Evolutionary conservation across 2,113 vertebrate genomes (phyloP).

Genomic region (Apistogramma diplotaenia): DNA sequence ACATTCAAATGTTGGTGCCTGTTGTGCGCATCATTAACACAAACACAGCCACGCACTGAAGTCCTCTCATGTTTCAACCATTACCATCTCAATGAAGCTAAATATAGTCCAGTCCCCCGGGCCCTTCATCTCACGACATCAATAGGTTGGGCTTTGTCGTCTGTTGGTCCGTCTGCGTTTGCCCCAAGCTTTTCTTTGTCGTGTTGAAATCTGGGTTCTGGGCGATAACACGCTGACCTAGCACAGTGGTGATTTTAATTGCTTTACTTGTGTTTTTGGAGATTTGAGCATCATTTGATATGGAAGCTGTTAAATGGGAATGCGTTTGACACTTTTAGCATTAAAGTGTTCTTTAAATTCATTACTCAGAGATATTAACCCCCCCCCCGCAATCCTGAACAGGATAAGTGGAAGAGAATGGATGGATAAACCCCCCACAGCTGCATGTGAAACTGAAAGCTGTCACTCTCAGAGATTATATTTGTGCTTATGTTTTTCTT

Average conservation of each 20-base stretch:
- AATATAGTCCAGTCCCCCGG: slow-evolving; percentile 62
- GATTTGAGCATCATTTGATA: not conserved
- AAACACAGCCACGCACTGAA: slow-evolving; percentile 7
- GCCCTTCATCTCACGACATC: slow-evolving; percentile 71
- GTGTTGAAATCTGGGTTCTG: slow-evolving; percentile 14
- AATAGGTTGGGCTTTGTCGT: slow-evolving; percentile 58
- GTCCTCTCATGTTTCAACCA: slow-evolving; percentile 64
- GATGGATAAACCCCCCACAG: not conserved
- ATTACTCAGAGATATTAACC: not conserved
- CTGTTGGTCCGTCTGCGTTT: slow-evolving; percentile 30
- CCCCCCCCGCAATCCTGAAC: too few relatives aligned
- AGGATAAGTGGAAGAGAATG: too few relatives aligned
- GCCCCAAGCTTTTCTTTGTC: slow-evolving; percentile 34
- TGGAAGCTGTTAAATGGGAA: not conserved
- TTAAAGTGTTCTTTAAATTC: not conserved
- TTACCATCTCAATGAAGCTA: slow-evolving; percentile 76
- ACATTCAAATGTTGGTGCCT: slow-evolving; percentile 16
- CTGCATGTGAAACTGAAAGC: not conserved
- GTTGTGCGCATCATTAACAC: not conserved
- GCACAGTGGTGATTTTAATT: not conserved
- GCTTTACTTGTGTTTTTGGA: not conserved
- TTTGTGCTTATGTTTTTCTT: not conserved
- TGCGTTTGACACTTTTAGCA: not conserved
- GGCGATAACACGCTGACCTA: slow-evolving; percentile 30
- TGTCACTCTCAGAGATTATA: not conserved